Evolutionary conservation across 2,888 invertebrate species (phyloP), one percentile per base, ranked within the genome.

Genomic region (Dexiosoma caninum): DNA sequence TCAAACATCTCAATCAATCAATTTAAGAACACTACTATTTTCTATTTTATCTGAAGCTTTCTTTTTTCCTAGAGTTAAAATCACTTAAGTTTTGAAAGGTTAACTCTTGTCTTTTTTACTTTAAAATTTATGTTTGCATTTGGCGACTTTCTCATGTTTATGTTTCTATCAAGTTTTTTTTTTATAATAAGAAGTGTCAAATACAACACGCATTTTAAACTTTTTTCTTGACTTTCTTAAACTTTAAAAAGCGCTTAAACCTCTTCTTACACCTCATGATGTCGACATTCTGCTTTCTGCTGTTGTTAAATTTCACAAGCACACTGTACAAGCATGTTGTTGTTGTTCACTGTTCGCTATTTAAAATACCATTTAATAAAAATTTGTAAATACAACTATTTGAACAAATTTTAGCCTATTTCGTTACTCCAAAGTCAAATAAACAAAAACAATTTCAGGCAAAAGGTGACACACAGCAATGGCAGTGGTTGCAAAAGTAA

Each of bases 331-430:
- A n/a, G 14, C 32, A 30, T 21, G 14, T 53, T 30, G 16, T 6
- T 35, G 19, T 32, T 57, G 49, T 16, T 57, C 16, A 8, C 5
- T 46, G 40, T 53, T 74, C 44, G 69, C 53, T 46, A 32, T 67
- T 60, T 60, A 46, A 81, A 77, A 72, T 75, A 71, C 76, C 80
- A 72, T 77, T 81, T 77, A 81, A 81, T 81, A 77, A 72, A 77
- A 83, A 80, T 70, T 83, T 76, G 82, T 82, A 76, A 55, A 80
- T 80, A 81, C 83, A 82, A 83, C 82, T 78, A 80, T 83, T 81
- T 83, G 77, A 79, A 66, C 79, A 77, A 81, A 82, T 80, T 83
- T 82, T 70, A 82, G 78, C 69, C 70, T 35, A 75, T 81, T 75
- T 81, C 53, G 32, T 51, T 51, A 2, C 4, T 37, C 12, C 4